A percentile compares a stretch with the other conserved stretches of the same genome.
phyloP scores from a whole-genome alignment of 2,113 vertebrate species.

The Malurus cyaneus region DNA sequence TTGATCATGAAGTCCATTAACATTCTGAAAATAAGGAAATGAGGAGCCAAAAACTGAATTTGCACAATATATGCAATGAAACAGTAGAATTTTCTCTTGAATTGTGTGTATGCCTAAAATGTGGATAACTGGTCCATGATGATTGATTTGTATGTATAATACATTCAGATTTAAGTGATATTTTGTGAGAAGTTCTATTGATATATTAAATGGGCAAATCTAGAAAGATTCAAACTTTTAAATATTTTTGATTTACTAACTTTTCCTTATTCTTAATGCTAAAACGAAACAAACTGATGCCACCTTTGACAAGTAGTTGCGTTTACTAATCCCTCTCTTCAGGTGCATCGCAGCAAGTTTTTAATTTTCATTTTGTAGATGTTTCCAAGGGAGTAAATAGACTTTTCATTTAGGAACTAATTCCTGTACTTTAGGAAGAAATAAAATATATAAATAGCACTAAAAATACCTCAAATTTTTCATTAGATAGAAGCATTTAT shows the following conservation, averaged over 20 bases:
- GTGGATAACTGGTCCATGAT: slow-evolving; percentile 55
- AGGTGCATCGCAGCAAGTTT: slow-evolving; percentile 56
- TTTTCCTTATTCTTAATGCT: slow-evolving; percentile 59
- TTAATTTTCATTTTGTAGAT: slow-evolving; percentile 66
- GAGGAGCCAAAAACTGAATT: slow-evolving; percentile 56
- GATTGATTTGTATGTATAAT: slow-evolving; percentile 58
- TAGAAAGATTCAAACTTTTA: slow-evolving; percentile 64
- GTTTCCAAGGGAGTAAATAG: slow-evolving; percentile 73
- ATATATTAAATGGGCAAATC: slow-evolving; percentile 65
- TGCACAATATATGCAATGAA: slow-evolving; percentile 68
- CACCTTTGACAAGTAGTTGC: slow-evolving; percentile 59
- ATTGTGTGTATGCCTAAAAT: slow-evolving; percentile 57
- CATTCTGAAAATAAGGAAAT: slow-evolving; percentile 53
- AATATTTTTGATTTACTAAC: slow-evolving; percentile 62
- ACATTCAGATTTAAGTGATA: slow-evolving; percentile 57
- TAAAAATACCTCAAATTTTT: slow-evolving; percentile 85
- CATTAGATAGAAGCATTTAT: slow-evolving; percentile 74
- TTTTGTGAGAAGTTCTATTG: slow-evolving; percentile 68
- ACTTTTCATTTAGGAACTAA: slow-evolving; percentile 67
- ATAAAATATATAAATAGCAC: slow-evolving; percentile 79
- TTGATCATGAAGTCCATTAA: slow-evolving; percentile 61
- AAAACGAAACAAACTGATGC: slow-evolving; percentile 67
- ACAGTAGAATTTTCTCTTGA: slow-evolving; percentile 15
- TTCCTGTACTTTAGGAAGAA: slow-evolving; percentile 79
- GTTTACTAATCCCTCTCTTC: slow-evolving; percentile 64